A percentile compares a stretch with the other conserved stretches of the same genome.
These are phyloP conservation scores for Drosophila niveifrons DNA, from an alignment of 2,888 invertebrate genomes.

Conservation along the genomic window DNA sequence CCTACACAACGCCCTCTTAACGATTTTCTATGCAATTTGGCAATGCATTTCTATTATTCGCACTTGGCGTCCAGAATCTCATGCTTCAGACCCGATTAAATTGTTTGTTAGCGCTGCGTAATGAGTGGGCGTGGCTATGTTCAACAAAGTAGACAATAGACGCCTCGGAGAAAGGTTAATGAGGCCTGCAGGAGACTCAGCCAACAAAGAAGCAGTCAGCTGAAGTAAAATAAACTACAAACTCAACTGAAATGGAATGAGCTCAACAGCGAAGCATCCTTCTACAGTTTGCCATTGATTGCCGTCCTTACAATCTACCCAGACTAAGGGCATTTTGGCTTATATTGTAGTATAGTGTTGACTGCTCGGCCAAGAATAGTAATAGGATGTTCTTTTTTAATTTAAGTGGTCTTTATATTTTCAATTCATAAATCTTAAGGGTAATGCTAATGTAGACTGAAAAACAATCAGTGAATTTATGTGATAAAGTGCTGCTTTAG, in stretches of 20 bases:
- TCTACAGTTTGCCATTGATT: conserved; percentile 30
- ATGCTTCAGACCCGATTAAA: conserved; percentile 47
- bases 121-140: conserved; percentile 45
- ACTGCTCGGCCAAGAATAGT: too few species aligned
- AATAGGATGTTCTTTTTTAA: not conserved
- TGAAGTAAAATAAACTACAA: conserved; percentile 11
- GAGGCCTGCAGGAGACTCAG: conserved; percentile 67
- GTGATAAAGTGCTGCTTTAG: conserved; percentile 36
- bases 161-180: conserved; percentile 68
- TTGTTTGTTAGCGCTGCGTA: conserved; percentile 65
- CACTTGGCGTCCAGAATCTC: conserved; percentile 50
- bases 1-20: conserved; percentile 49
- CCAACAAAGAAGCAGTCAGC: conserved; percentile 23
- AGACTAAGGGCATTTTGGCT: not conserved
- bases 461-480: conserved; percentile 29
- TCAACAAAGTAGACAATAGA: conserved; percentile 66
- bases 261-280: conserved; percentile 3
- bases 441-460: conserved; percentile 2
- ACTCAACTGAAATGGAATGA: conserved; percentile 10
- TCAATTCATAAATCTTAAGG: conserved; percentile 36
- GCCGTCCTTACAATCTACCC: not conserved
- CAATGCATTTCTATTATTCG: conserved; percentile 78
- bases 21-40: conserved; percentile 82
- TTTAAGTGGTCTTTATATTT: not conserved
- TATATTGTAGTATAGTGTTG: not conserved